Conservation (phyloP, 92 coral and sea anemone species). For the Epizoanthus ramosus region DNA sequence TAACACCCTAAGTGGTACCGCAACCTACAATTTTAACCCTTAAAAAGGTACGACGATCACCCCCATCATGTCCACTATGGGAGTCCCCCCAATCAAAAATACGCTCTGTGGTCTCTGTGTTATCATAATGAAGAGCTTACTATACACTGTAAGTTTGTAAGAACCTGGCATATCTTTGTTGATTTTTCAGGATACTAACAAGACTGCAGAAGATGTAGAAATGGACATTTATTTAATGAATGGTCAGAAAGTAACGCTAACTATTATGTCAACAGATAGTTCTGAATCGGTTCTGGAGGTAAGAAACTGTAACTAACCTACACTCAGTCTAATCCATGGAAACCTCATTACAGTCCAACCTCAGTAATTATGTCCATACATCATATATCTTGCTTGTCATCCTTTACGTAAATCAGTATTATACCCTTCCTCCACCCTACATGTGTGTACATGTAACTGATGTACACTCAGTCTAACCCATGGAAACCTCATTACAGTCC, state of each 20-base stretch:
- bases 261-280: slow-evolving; percentile 68
- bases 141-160: neutral
- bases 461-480: too few relatives aligned
- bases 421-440: too few relatives aligned
- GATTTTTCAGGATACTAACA: slow-evolving; percentile 61
- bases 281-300: slow-evolving; percentile 92
- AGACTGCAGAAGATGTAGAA: slow-evolving; percentile 72
- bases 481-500: neutral
- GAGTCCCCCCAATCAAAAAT: too few relatives aligned
- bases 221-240: slow-evolving; percentile 90
- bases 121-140: neutral
- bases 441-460: too few relatives aligned
- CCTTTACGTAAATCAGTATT: too few relatives aligned
- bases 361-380: too few relatives aligned
- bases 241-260: slow-evolving; percentile 80
- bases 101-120: neutral
- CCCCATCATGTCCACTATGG: too few relatives aligned
- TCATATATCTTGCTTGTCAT: too few relatives aligned
- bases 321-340: too few relatives aligned
- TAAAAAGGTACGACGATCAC: too few relatives aligned
- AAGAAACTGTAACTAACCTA: neutral
- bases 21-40: too few relatives aligned
- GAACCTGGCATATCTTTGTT: neutral
- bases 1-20: too few relatives aligned
- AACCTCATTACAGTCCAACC: neutral